These are phyloP conservation scores for Beaufortia kweichowensis DNA, from an alignment of 2,113 vertebrate genomes.

Conservation along the genomic window DNA sequence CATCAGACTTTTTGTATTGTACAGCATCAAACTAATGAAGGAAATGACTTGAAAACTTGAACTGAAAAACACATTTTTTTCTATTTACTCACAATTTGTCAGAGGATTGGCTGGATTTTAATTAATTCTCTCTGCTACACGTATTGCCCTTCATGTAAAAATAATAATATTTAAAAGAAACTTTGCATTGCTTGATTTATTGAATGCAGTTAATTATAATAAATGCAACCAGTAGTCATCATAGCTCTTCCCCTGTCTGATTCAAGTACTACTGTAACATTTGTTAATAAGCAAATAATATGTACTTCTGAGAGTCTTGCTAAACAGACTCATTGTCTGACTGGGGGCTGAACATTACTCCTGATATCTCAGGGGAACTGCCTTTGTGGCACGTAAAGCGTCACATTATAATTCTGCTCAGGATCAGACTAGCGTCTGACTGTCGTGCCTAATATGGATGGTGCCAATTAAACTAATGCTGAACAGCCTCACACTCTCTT, in stretches of 20 bases:
- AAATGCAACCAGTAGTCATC: background rate
- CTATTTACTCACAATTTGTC: no score
- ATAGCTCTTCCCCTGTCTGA: background rate
- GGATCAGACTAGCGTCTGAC: constrained; percentile 39
- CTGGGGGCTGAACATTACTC: constrained; percentile 30
- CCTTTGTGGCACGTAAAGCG: constrained; percentile 42
- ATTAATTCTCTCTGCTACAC: background rate
- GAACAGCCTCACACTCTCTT: constrained; percentile 32
- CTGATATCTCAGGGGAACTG: constrained; percentile 26
- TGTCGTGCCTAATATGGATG: constrained; percentile 54
- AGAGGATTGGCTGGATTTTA: background rate
- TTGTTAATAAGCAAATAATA: constrained; percentile 24
- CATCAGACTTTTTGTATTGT: background rate
- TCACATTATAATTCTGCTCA: constrained; percentile 54
- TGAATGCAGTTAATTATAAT: background rate
- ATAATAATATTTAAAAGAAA: background rate
- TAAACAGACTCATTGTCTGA: constrained; percentile 26
- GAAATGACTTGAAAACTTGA: no score
- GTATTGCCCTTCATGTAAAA: background rate
- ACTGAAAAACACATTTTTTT: no score
- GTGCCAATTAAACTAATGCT: constrained; percentile 50
- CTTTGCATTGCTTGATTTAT: background rate
- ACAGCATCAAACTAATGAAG: no score
- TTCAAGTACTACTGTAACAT: constrained; percentile 14
- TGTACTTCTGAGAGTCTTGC: constrained; percentile 14